phyloP scores from a whole-genome alignment of 2,797 vertebrate genomes.

The Florisuga fusca region DNA sequence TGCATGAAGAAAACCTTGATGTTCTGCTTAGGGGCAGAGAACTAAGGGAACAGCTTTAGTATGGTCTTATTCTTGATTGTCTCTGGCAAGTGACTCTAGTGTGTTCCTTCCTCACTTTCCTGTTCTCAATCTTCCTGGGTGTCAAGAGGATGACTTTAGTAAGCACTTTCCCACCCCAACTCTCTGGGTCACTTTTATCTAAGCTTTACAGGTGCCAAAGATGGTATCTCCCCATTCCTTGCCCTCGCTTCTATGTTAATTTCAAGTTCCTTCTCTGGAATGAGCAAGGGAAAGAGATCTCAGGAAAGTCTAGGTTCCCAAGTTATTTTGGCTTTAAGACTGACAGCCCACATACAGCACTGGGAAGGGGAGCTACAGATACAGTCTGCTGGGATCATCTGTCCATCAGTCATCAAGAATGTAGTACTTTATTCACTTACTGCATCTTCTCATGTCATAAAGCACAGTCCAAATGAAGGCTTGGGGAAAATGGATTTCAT shows the following conservation, averaged over 20 bases:
- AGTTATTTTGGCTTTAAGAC: background rate
- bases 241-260: background rate
- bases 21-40: background rate
- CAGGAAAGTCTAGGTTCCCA: background rate
- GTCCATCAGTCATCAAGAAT: conserved; percentile 15
- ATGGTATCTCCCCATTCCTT: background rate
- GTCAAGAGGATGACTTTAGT: background rate
- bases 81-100: background rate
- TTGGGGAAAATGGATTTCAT: conserved; percentile 50
- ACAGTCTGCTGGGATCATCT: conserved; percentile 15
- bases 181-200: background rate
- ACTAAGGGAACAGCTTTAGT: background rate
- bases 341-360: background rate
- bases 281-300: background rate
- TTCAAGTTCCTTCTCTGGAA: background rate
- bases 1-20: background rate
- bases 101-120: background rate
- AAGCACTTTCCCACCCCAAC: background rate
- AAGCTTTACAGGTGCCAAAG: background rate
- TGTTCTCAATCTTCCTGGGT: background rate
- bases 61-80: background rate
- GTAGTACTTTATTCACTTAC: conserved; percentile 41
- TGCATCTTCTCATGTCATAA: conserved; percentile 34
- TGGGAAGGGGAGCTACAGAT: background rate
- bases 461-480: background rate